Conservation (phyloP, 2,113 vertebrate genomes). For the Echinops telfairi region DNA sequence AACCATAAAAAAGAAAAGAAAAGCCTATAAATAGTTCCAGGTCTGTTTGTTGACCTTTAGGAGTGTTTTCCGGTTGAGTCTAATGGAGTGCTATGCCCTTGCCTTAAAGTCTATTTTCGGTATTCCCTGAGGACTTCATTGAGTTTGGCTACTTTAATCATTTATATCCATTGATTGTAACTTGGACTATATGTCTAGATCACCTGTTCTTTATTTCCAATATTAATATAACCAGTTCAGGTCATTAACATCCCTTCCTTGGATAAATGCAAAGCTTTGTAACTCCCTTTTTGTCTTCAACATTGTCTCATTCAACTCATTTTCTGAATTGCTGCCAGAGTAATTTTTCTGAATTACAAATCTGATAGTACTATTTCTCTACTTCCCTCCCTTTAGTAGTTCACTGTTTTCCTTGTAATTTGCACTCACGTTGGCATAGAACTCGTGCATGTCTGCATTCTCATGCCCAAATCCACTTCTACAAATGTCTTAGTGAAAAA, state of each 20-base stretch:
- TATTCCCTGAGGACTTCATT: no score
- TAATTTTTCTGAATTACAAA: slow-evolving; percentile 54
- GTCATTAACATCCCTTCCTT: background rate
- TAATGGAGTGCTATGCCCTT: no score
- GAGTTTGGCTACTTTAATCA: background rate
- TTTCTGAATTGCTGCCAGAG: slow-evolving; percentile 41
- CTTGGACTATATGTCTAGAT: background rate
- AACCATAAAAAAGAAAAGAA: no score
- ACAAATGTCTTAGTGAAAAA: slow-evolving; percentile 30
- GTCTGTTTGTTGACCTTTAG: no score
- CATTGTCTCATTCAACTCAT: background rate
- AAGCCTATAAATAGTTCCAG: no score
- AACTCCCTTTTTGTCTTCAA: background rate
- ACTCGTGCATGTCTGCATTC: background rate
- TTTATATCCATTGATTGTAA: background rate
- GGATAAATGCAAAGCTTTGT: background rate
- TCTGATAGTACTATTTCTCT: slow-evolving; percentile 6
- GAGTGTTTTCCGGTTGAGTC: no score
- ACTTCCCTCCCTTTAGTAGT: background rate
- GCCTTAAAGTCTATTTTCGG: no score
- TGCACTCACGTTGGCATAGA: background rate
- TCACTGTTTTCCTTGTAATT: no score
- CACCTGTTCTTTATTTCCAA: background rate
- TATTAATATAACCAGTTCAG: background rate
- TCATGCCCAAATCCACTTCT: background rate